These are phyloP conservation scores for Alentia gelatinosa DNA, from an alignment of 2,888 invertebrate genomes.

Conservation along the genomic window DNA sequence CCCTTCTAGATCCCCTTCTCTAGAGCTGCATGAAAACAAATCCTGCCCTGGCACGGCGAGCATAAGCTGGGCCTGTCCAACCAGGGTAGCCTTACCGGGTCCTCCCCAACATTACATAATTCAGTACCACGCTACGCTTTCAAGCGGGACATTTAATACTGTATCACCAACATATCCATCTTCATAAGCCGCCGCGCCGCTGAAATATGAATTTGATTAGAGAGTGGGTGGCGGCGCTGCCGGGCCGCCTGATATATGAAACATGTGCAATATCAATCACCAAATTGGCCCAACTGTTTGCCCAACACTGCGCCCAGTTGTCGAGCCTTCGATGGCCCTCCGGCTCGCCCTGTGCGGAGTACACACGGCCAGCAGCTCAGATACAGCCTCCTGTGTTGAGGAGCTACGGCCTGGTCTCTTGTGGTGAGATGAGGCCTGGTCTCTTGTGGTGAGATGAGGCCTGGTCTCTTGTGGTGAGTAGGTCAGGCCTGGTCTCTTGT, in stretches of 20 bases:
- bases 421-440: too few relatives aligned
- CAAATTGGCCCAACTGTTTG: slow-evolving; percentile 49
- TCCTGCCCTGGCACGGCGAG: not conserved
- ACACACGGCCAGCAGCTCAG: too few relatives aligned
- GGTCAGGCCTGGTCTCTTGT: too few relatives aligned
- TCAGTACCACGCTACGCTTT: not conserved
- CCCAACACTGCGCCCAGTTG: not conserved
- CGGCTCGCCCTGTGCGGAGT: too few relatives aligned
- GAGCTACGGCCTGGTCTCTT: too few relatives aligned
- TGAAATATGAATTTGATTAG: slow-evolving; percentile 57
- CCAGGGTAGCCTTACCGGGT: not conserved
- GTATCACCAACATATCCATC: slow-evolving; percentile 49
- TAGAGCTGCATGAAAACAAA: not conserved
- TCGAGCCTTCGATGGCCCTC: not conserved
- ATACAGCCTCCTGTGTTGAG: too few relatives aligned
- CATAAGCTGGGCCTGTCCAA: not conserved
- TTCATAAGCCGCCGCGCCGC: slow-evolving; percentile 46
- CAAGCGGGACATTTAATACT: slow-evolving; percentile 43
- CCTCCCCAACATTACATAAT: slow-evolving; percentile 26
- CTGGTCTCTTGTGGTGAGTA: too few relatives aligned
- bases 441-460: too few relatives aligned
- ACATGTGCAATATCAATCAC: slow-evolving; percentile 47
- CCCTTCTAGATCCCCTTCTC: not conserved
- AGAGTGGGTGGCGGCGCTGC: slow-evolving; percentile 22
- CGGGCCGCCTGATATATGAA: slow-evolving; percentile 35